Evolutionary conservation across 2,797 vertebrate species (phyloP), one percentile per base, ranked within the genome.

Genomic region (Poeciliopsis paucimaculata): DNA sequence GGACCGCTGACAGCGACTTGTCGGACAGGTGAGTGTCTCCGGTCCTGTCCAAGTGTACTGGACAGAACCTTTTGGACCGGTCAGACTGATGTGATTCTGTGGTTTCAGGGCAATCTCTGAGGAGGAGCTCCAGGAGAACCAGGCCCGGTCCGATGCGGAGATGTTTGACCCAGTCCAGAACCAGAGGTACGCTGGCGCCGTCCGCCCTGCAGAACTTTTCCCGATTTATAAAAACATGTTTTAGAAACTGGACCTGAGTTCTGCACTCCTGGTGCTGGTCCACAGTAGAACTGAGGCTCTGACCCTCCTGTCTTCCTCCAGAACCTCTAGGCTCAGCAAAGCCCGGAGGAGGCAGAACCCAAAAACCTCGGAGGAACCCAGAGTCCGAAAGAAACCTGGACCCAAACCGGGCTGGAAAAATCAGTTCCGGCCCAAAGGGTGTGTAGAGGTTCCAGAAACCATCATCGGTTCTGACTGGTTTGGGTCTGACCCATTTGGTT

Each of bases 351-450:
- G 84, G 87, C 95, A 90, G 80, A 95, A 94, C 60, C 74, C 88
- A 0, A 97, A 95, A 85, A 92, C 90, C 28, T 31, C 76, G 0
- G 92, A 95, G 76, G 97, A 97, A 76, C 96, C 96, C 34, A 97
- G 96, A 93, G 81, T 95, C 60, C 96, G 96, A 75, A 98, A 97
- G 93, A 99, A 98, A 83, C 98, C 98, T 0, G 98, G 98, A 43
- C 98, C 98, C 34, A 99, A 98, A 91, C 98, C 98, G 0, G 98
- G 98, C 87, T 98, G 98, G 97, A 99, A 99, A 91, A 97, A 97
- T 86, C 96, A 97, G 90, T 95, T 97, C 20, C 98, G 97, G 77
- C 94, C 96, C 11, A 98, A 99, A 92, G 95, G 97, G 98, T 99
- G 57, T 0, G 39, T 77, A 15, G 18, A 68, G 34, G 18, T 41